These are phyloP conservation scores for Pelecanus crispus DNA, from an alignment of 2,113 vertebrate species.

Conservation along the genomic window DNA sequence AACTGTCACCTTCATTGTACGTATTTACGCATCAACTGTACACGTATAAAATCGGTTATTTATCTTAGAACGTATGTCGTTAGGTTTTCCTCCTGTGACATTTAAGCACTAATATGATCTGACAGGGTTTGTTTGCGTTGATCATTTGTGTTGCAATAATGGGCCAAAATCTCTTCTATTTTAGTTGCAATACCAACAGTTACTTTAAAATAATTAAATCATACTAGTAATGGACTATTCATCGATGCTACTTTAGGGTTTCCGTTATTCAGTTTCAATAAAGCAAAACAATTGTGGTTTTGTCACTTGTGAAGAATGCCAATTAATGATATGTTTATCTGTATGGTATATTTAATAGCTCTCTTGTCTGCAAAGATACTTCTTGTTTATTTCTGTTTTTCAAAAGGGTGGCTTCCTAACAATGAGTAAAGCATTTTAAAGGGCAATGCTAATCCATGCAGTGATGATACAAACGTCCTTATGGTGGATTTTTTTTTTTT, in stretches of 20 bases:
- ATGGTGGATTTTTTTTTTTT: not conserved
- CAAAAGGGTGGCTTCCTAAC: not conserved
- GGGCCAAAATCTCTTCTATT: not conserved
- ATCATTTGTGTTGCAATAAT: not conserved
- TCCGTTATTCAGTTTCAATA: not conserved
- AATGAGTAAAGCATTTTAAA: not conserved
- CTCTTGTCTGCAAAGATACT: not conserved
- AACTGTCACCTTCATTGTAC: not conserved
- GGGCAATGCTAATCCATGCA: not conserved
- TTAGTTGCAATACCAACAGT: not conserved
- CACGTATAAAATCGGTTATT: not conserved
- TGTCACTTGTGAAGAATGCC: not conserved
- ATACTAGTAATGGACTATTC: not conserved
- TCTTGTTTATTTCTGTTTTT: not conserved
- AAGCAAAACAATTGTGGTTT: not conserved
- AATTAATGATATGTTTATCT: not conserved
- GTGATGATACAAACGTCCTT: not conserved
- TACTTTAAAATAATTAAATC: not conserved
- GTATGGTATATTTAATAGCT: not conserved
- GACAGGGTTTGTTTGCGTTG: not conserved
- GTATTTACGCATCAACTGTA: not conserved
- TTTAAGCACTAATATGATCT: not conserved
- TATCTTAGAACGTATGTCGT: not conserved
- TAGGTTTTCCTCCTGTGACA: not conserved
- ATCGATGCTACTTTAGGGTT: not conserved